Evolutionary conservation across 2,797 vertebrate genomes (phyloP).

Genomic region (Spinus olivaceus): DNA sequence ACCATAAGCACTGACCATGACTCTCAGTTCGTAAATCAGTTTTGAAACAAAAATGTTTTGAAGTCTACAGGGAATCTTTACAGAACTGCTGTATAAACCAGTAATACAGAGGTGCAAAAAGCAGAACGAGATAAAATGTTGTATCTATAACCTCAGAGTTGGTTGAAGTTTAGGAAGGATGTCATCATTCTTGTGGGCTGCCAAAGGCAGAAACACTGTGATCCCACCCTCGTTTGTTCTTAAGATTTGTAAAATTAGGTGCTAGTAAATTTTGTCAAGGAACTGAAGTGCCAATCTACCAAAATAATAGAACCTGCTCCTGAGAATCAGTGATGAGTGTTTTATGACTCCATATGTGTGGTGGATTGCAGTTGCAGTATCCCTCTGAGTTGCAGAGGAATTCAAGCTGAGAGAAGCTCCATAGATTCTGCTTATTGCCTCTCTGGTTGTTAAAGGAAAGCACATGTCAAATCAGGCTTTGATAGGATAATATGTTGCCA

Average conservation of each 20-base stretch:
- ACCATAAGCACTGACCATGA: not conserved
- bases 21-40: not conserved
- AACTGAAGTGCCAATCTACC: not conserved
- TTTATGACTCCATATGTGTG: not conserved
- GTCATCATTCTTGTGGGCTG: not conserved
- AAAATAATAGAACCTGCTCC: conserved; percentile 23
- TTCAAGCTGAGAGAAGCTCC: not conserved
- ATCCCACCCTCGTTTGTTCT: not conserved
- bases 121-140: not conserved
- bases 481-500: not conserved
- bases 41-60: conserved; percentile 48
- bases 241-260: not conserved
- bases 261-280: not conserved
- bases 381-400: not conserved
- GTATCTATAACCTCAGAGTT: not conserved
- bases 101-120: not conserved
- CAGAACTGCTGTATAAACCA: not conserved
- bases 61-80: conserved; percentile 4
- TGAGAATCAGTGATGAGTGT: not conserved
- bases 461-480: not conserved
- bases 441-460: not conserved
- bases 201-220: not conserved
- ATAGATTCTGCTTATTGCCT: not conserved
- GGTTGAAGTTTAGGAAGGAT: not conserved
- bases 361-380: not conserved